Conservation (phyloP, 2,797 vertebrate species). For the Threskiornis aethiopicus region DNA sequence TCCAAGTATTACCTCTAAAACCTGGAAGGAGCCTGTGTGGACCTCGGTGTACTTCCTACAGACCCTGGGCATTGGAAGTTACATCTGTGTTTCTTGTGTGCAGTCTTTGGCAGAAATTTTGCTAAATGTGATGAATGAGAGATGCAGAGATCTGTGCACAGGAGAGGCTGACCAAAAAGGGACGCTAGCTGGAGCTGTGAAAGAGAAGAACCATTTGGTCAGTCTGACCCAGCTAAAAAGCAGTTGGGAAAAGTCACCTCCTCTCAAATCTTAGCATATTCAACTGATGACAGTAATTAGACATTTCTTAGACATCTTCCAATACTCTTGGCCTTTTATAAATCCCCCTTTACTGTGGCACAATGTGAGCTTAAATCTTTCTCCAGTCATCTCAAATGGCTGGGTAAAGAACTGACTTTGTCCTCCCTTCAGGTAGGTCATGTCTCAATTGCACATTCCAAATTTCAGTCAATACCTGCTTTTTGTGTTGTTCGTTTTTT, state of each 20-base stretch:
- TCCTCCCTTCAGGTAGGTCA: background rate
- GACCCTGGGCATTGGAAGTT: background rate
- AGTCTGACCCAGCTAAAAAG: background rate
- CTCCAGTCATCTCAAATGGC: background rate
- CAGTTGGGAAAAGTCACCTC: background rate
- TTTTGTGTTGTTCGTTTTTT: background rate
- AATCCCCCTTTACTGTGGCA: background rate
- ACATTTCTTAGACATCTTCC: background rate
- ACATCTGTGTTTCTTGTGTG: background rate
- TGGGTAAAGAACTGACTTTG: background rate
- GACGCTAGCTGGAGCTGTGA: background rate
- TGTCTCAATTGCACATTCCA: background rate
- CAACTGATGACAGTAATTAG: background rate
- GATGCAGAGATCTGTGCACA: background rate
- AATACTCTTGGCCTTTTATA: background rate
- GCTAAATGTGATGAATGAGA: background rate
- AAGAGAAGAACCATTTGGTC: background rate
- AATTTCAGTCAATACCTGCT: background rate
- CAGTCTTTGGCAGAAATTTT: background rate
- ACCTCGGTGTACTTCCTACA: background rate
- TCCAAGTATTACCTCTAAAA: background rate
- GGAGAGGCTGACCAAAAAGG: background rate
- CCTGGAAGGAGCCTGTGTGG: background rate
- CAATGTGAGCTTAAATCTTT: background rate
- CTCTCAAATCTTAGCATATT: background rate